Evolutionary conservation across 1,140 invertebrate species (phyloP), one percentile per base, ranked within the genome.

Genomic region (Phymorhynchus buccinoides): DNA sequence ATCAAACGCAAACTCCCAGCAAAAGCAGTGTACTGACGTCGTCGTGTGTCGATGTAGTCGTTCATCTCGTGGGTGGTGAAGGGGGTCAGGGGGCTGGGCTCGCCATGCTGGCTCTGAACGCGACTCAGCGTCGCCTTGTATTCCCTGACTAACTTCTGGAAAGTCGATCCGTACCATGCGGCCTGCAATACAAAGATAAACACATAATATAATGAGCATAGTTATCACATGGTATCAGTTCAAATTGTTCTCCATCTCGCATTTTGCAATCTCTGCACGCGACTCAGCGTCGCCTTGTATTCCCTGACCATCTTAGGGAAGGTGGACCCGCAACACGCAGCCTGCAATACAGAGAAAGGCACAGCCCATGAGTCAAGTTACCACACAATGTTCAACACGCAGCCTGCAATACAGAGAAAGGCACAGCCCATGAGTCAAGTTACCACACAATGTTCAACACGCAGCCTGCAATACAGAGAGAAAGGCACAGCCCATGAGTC

Each of bases 21-120:
- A 48, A 6, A 6, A 48, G 44, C 22, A 62, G 32, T 35, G 22
- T 16, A 88, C 90, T 89, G 87, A 93, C 92, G 84, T 85, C 89
- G 88, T 22, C 90, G 86, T 14, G 85, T 82, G 52, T 92, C 91
- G 85, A 93, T 90, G 85, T 91, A 93, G 14, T 91, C 88, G 78
- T 88, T 86, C 87, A 93, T 89, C 27, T 91, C 89, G 1, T 87
- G 85, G 35, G 90, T 81, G n/a, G 86, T 88, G 81, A 93, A 91
- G 30, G 89, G 90, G 1, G 88, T 88, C 41, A 84, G 85, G 1
- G 90, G 86, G 78, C 86, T 89, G 22, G 91, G 88, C 9, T 90
- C 88, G 1, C 91, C 91, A 86, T 91, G 90, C 73, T 89, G 86
- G 18, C 85, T 71, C 81, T 91, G 91, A 41, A 92, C 89, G 41